Evolutionary conservation across 2,797 vertebrate genomes (phyloP).

Genomic region (Gadopsis bispinosus): DNA sequence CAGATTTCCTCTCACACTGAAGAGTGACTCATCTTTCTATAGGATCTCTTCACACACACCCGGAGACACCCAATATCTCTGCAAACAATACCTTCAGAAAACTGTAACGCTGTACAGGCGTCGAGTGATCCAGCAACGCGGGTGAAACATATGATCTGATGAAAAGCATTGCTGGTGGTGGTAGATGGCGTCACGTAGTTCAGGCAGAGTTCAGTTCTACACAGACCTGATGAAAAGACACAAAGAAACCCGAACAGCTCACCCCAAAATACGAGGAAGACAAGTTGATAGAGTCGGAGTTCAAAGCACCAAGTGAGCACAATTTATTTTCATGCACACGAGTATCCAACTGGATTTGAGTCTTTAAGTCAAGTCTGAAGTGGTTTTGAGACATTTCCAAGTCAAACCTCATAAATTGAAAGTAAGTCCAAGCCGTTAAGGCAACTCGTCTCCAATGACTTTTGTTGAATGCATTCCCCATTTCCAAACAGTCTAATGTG

Average conservation of each 20-base stretch:
- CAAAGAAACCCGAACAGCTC: not conserved
- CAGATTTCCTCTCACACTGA: conserved; percentile 47
- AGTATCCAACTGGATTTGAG: not conserved
- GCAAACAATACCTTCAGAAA: conserved; percentile 25
- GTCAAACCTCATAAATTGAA: too few relatives aligned
- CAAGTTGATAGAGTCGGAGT: not conserved
- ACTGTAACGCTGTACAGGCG: not conserved
- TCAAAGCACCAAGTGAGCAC: not conserved
- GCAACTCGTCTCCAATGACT: too few relatives aligned
- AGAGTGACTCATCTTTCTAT: conserved; percentile 53
- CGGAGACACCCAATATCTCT: conserved; percentile 49
- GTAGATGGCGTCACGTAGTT: conserved; percentile 16
- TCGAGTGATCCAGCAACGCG: conserved; percentile 2
- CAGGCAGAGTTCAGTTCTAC: conserved; percentile 26
- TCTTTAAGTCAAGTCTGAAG: not conserved
- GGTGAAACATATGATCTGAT: conserved; percentile 6
- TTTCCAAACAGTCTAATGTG: too few relatives aligned
- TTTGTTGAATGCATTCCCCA: too few relatives aligned
- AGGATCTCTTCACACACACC: conserved; percentile 25
- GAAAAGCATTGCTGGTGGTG: conserved; percentile 4
- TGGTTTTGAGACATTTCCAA: not conserved
- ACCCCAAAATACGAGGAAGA: not conserved
- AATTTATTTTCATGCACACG: not conserved
- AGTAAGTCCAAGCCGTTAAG: not conserved
- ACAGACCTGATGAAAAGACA: not conserved